Evolutionary conservation across 2,888 invertebrate species (phyloP), one percentile per base, ranked within the genome.

Genomic region (Tenthredo scrophulariae): DNA sequence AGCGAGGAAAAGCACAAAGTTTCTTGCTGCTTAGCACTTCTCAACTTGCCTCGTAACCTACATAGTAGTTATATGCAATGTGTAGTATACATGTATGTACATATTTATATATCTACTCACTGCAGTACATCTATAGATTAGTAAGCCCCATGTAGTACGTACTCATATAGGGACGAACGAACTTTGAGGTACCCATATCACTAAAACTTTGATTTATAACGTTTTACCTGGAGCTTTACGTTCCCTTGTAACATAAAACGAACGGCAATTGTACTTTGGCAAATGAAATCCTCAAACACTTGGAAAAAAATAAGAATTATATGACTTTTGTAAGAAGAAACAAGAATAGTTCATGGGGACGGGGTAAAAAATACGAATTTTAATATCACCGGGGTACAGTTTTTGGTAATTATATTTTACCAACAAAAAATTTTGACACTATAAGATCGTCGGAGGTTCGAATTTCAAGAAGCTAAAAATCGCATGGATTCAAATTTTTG

Each of bases 1-100:
- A 13, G n/a, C 62, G 33, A 84, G 67, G 77, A 80, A 84, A 77
- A 84, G 79, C 80, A 85, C 82, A 67, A 83, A 85, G 72, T 84
- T 82, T 80, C 82, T 75, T 75, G 65, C 46, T 70, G 85, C 70
- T 83, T 84, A 85, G 85, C 86, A 87, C 85, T 88, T 87, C 85
- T 85, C 26, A 89, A 89, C 88, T 89, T 87, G 86, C 86, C 85
- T 87, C 87, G 86, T 89, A 89, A 88, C 86, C 86, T 86, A 88
- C 86, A 84, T 77, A 80, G 37, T 58, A 33, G 67, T 67, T 67
- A 67, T 33, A 33, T 26, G 15, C 33, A 40, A 50, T 33, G n/a
- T 54, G 54, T 3, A 46, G 29, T 33, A 77, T 33, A 29, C 3
- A n/a, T n/a, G 0, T 33, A 54, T 7, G 15, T 18, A 54, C 9